Evolutionary conservation across 2,113 vertebrate genomes (phyloP).

Genomic region (Petrocephalus microphthalmus): DNA sequence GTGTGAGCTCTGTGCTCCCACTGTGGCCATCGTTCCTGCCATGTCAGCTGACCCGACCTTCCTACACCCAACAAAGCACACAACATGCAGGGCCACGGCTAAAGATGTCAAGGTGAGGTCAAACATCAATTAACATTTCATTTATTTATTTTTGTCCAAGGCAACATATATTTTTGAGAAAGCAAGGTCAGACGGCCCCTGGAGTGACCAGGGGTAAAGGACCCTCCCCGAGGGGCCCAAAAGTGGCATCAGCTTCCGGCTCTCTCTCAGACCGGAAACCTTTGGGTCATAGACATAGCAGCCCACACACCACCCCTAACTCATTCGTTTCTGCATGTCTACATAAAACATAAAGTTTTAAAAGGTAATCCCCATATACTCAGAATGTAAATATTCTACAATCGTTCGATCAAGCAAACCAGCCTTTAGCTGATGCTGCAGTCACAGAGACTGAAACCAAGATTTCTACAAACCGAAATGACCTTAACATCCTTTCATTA

Average conservation of each 20-base stretch:
- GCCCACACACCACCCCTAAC: background rate
- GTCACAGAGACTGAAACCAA: background rate
- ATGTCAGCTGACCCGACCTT: background rate
- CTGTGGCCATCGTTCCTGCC: background rate
- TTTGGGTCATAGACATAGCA: background rate
- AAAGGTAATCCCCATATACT: background rate
- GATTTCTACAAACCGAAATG: background rate
- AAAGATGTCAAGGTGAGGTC: background rate
- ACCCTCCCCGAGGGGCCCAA: background rate
- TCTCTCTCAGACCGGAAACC: background rate
- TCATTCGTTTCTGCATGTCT: background rate
- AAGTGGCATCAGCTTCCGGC: background rate
- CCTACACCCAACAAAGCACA: background rate
- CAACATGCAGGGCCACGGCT: background rate
- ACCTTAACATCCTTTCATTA: background rate
- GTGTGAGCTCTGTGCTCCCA: conserved; percentile 7
- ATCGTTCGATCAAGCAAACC: background rate
- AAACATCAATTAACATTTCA: background rate
- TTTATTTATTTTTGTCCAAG: background rate
- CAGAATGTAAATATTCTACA: background rate
- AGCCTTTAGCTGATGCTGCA: background rate
- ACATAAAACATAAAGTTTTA: background rate
- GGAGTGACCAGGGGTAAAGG: background rate
- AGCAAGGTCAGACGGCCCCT: background rate
- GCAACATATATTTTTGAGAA: background rate